phyloP scores from a whole-genome alignment of 1,140 invertebrate species.

The Papilio dardanus region DNA sequence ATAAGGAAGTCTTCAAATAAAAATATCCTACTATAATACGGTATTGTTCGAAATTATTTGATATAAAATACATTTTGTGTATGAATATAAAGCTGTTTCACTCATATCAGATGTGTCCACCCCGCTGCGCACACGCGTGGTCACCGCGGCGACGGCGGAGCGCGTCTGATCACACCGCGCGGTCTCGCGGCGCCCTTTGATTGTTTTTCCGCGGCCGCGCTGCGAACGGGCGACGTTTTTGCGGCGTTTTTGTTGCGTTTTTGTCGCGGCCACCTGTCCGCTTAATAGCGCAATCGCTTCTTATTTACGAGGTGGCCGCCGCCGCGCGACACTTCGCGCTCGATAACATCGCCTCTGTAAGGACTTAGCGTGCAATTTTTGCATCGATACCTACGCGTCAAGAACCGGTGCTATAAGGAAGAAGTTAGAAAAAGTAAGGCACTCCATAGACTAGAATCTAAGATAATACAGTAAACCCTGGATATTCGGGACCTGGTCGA shows the following conservation, averaged over 20 bases:
- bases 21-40: too few relatives aligned
- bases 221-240: slow-evolving; percentile 38
- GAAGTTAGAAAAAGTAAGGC: neutral
- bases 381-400: slow-evolving; percentile 9
- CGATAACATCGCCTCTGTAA: slow-evolving; percentile 1
- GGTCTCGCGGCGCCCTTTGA: slow-evolving; percentile 69
- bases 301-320: slow-evolving; percentile 61
- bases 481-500: too few relatives aligned
- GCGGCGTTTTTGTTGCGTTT: slow-evolving; percentile 48
- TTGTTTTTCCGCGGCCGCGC: slow-evolving; percentile 67
- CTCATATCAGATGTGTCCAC: neutral
- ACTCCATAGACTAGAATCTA: neutral
- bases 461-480: too few relatives aligned
- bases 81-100: neutral
- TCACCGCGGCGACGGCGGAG: slow-evolving; percentile 49
- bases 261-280: slow-evolving; percentile 56
- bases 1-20: too few relatives aligned
- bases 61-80: too few relatives aligned
- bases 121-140: neutral
- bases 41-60: too few relatives aligned
- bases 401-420: neutral
- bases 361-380: slow-evolving; percentile 24
- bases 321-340: slow-evolving; percentile 29
- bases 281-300: slow-evolving; percentile 60
- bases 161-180: slow-evolving; percentile 54